Conservation (phyloP, 2,888 invertebrate genomes). For the Drepanosiphum platanoidis region DNA sequence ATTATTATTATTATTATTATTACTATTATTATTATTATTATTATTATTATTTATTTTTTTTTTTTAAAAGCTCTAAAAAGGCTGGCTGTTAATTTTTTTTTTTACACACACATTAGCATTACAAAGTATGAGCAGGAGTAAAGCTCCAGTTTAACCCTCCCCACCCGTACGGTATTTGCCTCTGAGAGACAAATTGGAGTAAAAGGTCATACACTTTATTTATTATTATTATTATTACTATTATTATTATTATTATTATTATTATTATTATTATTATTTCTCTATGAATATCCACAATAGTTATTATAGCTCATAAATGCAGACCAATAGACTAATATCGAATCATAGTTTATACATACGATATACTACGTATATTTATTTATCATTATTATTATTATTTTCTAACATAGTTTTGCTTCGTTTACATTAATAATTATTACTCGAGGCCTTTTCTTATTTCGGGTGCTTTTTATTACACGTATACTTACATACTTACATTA, state of each 20-base stretch:
- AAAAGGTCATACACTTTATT: constrained; percentile 49
- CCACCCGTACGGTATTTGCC: neutral
- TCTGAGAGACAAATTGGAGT: constrained; percentile 48
- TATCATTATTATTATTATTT: neutral
- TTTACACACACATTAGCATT: constrained; percentile 21
- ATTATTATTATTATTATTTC: constrained; percentile 7
- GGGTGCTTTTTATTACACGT: neutral
- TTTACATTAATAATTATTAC: constrained; percentile 28
- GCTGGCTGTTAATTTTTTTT: constrained; percentile 39
- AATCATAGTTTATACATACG: neutral
- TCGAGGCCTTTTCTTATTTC: neutral
- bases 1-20: constrained; percentile 43
- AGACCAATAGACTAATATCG: constrained; percentile 24
- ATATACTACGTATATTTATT: neutral
- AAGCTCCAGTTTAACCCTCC: neutral
- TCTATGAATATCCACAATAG: constrained; percentile 42
- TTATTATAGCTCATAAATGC: neutral
- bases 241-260: constrained; percentile 14
- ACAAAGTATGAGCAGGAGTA: neutral
- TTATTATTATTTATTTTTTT: constrained; percentile 32
- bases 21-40: constrained; percentile 30
- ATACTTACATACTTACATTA: neutral
- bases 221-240: constrained; percentile 5
- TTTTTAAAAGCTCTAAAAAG: constrained; percentile 37
- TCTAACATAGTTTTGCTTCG: constrained; percentile 22